These are phyloP conservation scores for Nycticebus coucang DNA, from an alignment of 2,113 vertebrate genomes.

Conservation along the genomic window DNA sequence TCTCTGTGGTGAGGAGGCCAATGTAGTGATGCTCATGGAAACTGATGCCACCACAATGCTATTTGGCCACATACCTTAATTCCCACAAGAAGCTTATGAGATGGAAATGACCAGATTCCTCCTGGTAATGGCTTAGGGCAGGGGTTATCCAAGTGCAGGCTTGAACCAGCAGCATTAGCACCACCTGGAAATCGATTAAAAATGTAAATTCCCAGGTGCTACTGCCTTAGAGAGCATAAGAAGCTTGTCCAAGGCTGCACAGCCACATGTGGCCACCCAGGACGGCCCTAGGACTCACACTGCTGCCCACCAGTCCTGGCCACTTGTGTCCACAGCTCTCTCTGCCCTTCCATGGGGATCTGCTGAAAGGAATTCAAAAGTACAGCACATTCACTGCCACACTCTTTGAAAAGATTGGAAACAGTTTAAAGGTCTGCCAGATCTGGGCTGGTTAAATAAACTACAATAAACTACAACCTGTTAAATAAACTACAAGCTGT, in stretches of 20 bases:
- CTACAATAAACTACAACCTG: background rate
- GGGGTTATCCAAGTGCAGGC: background rate
- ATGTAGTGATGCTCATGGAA: background rate
- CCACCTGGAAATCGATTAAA: background rate
- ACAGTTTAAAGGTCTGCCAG: background rate
- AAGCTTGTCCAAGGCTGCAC: background rate
- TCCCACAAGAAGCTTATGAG: background rate
- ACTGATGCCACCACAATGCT: background rate
- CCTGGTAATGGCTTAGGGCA: background rate
- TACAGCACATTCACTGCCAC: background rate
- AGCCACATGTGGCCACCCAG: background rate
- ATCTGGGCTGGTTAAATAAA: background rate
- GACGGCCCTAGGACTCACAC: background rate
- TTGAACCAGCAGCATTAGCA: background rate
- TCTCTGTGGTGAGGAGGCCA: background rate
- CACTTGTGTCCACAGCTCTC: background rate
- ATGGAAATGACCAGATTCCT: background rate
- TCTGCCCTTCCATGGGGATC: background rate
- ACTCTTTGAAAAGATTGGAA: background rate
- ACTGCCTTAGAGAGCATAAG: background rate
- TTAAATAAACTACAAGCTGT: background rate
- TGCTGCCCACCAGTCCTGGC: background rate
- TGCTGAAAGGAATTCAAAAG: background rate
- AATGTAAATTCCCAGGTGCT: background rate
- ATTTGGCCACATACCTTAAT: background rate